Evolutionary conservation across 2,888 invertebrate genomes (phyloP).

Genomic region (Lasioglossum morio): DNA sequence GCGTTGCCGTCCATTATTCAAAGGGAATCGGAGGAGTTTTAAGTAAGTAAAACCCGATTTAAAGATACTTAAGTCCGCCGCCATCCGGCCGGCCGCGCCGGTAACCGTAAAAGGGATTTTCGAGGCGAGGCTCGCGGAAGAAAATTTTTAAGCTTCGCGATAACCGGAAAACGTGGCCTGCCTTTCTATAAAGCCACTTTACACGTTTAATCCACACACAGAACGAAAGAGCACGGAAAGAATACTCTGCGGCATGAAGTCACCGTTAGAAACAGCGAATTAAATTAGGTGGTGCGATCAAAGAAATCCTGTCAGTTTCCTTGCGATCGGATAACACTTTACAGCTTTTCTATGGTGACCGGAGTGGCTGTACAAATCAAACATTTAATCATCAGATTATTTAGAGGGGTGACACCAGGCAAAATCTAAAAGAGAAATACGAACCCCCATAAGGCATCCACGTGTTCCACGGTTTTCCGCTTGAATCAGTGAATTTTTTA

Average conservation of each 20-base stretch:
- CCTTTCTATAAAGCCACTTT: neutral
- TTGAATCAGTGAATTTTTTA: neutral
- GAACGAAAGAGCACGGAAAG: neutral
- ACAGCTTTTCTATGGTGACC: neutral
- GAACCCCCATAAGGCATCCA: no score
- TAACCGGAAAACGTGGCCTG: neutral
- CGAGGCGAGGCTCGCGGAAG: constrained; percentile 4
- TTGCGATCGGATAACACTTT: neutral
- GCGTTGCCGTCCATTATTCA: constrained; percentile 32
- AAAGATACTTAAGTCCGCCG: constrained; percentile 33
- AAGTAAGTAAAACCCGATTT: constrained; percentile 40
- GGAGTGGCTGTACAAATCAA: no score
- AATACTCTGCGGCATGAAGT: neutral
- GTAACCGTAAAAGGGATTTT: constrained; percentile 4
- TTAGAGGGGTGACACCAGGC: no score
- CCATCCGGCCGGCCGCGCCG: neutral
- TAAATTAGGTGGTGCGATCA: neutral
- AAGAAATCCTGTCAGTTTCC: neutral
- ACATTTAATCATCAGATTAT: no score
- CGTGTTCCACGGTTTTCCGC: neutral
- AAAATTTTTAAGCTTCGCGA: constrained; percentile 31
- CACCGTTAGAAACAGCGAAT: neutral
- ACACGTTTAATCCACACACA: constrained; percentile 6
- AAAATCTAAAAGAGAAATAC: no score
- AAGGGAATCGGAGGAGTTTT: constrained; percentile 39